Evolutionary conservation across 2,113 vertebrate genomes (phyloP).

Genomic region (Ancistrus triradiatus): DNA sequence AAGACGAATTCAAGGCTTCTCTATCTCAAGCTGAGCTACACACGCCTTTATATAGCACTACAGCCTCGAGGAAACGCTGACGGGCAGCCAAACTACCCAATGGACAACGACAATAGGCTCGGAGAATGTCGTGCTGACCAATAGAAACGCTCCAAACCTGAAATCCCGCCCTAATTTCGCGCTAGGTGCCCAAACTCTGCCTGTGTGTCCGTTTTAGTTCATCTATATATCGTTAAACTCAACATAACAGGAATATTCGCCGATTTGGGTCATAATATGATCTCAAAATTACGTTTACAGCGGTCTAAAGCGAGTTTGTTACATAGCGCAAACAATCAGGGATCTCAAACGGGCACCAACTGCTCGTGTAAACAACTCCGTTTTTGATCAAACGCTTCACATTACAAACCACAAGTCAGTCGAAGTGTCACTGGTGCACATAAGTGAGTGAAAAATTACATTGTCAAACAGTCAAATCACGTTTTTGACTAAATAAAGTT

Average conservation of each 20-base stretch:
- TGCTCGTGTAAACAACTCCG: constrained; percentile 30
- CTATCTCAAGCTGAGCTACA: constrained; percentile 31
- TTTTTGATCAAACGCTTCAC: not conserved
- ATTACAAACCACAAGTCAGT: too few species aligned
- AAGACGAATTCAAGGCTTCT: constrained; percentile 16
- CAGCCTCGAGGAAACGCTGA: constrained; percentile 12
- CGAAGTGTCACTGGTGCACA: too few species aligned
- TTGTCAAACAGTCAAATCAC: too few species aligned
- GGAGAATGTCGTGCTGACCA: constrained; percentile 14
- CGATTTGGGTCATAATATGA: too few species aligned
- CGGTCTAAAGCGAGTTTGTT: too few species aligned
- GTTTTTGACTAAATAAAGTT: not conserved
- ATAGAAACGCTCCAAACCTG: not conserved
- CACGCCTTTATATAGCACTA: constrained; percentile 41
- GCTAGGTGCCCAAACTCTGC: not conserved
- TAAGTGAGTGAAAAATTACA: too few species aligned
- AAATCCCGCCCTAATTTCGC: not conserved
- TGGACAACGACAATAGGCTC: not conserved
- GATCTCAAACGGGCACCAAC: constrained; percentile 15
- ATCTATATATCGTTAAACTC: not conserved
- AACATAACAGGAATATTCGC: too few species aligned
- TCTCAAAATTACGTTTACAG: too few species aligned
- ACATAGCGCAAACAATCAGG: not conserved
- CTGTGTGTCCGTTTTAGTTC: not conserved
- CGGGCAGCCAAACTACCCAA: constrained; percentile 35